Base-by-base conservation (phyloP, 2,797 vertebrate genomes). In the Sus cebifrons region DNA sequence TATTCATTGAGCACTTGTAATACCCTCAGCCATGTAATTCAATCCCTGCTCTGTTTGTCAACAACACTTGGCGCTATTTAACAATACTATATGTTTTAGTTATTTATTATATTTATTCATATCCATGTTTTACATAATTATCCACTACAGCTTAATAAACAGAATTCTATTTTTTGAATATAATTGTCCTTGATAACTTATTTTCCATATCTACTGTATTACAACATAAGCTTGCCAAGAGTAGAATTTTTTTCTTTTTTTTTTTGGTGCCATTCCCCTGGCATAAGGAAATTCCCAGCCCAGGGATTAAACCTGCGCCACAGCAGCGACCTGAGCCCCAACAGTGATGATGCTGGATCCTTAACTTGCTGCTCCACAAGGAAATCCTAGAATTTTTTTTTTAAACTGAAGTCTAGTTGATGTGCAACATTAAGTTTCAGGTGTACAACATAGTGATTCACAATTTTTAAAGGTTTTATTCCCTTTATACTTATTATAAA, bases 151-250 rank as follows among this genome's bases (percentile, higher is more conserved):
- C 20, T 65, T 56, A 90, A 86, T 92, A 85, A 93, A 85, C 4
- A 52, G 18, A 54, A 14, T 29, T 88, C 27, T 62, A 9, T 27
- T 74, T 67, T 68, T 91, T 65, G 58, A 67, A 52, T 67, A 60
- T n/a, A 67, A 74, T 77, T 56, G 17, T 60, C 91, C 6, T 3
- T 36, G 14, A 68, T 62, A 62, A 68, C 10, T 40, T 75, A 56
- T 78, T 81, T 96, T 91, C 29, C 62, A 5, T 74, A 78, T 82
- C 44, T 49, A 7, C 64, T 96, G 36, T 58, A 92, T 20, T 52
- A 75, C 32, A 75, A 54, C 65, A 15, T 23, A 93, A 87, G 12
- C 25, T 74, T 32, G 68, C 49, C 18, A 85, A 68, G 32, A 49
- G 9, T 64, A 75, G 44, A 70, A 27, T 16, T 56, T 36, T 81